Percentiles rank a stretch among this genome's conserved stretches.
Evolutionary conservation across 2,113 vertebrate genomes (phyloP).

Genomic region (Onychorhynchus coronatus): DNA sequence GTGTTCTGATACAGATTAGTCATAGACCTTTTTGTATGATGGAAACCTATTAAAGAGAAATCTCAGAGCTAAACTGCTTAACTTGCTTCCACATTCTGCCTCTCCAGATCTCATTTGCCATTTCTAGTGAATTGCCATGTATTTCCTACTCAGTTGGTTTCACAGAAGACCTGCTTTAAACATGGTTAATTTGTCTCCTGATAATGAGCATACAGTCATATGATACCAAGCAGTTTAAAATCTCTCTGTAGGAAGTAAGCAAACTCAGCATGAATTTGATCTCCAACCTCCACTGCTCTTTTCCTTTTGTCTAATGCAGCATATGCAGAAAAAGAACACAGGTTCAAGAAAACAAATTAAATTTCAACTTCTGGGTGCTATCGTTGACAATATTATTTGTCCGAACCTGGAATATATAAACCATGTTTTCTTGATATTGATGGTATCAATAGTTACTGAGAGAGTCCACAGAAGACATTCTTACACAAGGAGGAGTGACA

Average conservation of each 20-base stretch:
- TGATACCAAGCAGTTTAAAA: background rate
- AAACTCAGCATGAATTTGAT: slow-evolving; percentile 14
- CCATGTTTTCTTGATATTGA: background rate
- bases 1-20: background rate
- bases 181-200: background rate
- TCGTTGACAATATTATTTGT: background rate
- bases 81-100: background rate
- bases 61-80: background rate
- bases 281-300: background rate
- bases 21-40: background rate
- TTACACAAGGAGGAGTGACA: background rate
- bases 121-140: background rate
- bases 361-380: background rate
- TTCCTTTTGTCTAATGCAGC: background rate
- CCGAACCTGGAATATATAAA: background rate
- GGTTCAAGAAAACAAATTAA: slow-evolving; percentile 7
- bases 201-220: slow-evolving; percentile 6
- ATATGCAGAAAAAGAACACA: background rate
- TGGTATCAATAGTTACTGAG: background rate
- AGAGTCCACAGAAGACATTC: background rate
- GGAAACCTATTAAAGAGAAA: background rate
- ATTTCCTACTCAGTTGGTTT: background rate
- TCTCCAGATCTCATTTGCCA: background rate
- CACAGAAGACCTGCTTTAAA: background rate
- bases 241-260: background rate